Base-by-base conservation (phyloP, 2,888 invertebrate genomes). In the Hypomecis atomaria region DNA sequence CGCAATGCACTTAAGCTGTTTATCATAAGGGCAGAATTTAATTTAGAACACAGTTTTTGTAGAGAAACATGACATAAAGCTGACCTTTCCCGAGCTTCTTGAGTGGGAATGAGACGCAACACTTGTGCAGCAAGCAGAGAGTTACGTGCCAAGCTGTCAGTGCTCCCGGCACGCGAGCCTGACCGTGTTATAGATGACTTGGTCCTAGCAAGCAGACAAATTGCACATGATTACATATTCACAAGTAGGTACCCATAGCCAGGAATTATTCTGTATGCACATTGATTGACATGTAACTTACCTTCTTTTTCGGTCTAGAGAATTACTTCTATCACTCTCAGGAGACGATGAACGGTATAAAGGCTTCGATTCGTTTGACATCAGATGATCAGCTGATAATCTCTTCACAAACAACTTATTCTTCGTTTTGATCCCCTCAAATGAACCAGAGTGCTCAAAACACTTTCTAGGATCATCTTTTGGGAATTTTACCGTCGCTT, bases 71-170 rank as follows among this genome's bases (percentile, higher is more conserved):
- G 42, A 56, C 23, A 42, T 59, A 7, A 34, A 58, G 62, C 66
- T 74, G 76, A 95, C 95, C 96, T 95, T 89, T 96, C 96, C 76
- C 97, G 92, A 37, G 96, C 97, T 84, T 96, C 96, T 72, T 95
- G 95, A 1, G 96, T 96, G 33, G 97, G 97, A 81, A 97, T 97
- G 67, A 97, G 94, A 85, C 97, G 95, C 66, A 97, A 87, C 65
- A 96, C 96, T 87, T 96, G 96, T 67, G 96, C 96, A 47, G 96
- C 96, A 78, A 97, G 94, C 71, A 97, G 86, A 37, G 96, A 95
- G 79, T 96, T 96, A 70, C 95, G 94, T 42, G 95, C 96, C 78
- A 96, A 92, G 83, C 95, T 95, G 80, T 96, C 95, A 77, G 95
- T 94, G 78, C 94, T 93, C 43, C 92, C 92, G 5, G 90, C 91